Conservation (phyloP, 2,797 vertebrate genomes). For the Anguilla pacifica region DNA sequence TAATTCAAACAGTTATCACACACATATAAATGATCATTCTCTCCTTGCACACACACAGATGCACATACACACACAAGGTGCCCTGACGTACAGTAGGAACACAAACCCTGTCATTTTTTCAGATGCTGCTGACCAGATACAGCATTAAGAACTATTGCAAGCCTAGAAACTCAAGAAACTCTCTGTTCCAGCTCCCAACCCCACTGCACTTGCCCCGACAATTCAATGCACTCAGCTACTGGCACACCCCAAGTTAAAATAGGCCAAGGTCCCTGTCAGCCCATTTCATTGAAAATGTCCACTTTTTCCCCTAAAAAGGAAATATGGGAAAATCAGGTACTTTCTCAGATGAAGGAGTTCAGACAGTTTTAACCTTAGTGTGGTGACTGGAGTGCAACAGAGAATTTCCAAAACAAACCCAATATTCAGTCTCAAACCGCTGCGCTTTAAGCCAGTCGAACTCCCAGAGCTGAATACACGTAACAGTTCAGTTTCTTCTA, state of each 20-base stretch:
- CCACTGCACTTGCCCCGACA: not conserved
- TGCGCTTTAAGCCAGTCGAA: not conserved
- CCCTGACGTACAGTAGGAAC: no score
- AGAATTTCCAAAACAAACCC: not conserved
- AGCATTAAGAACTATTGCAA: no score
- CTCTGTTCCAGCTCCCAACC: not conserved
- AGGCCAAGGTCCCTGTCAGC: not conserved
- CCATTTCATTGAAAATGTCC: not conserved
- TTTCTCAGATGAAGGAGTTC: constrained; percentile 4
- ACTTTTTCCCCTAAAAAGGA: constrained; percentile 1
- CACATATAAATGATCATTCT: no score
- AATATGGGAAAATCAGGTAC: not conserved
- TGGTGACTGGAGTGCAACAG: not conserved
- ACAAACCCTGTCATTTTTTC: no score
- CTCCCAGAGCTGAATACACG: not conserved
- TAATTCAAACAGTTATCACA: no score
- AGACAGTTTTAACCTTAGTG: not conserved
- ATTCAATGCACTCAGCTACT: not conserved
- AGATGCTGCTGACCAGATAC: no score
- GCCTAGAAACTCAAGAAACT: no score
- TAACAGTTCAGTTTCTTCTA: not conserved
- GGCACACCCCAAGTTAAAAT: not conserved
- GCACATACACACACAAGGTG: no score
- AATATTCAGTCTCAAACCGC: not conserved
- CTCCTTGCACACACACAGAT: no score